These are phyloP conservation scores for Diloba caeruleocephala DNA, from an alignment of 2,888 invertebrate genomes.

Conservation along the genomic window DNA sequence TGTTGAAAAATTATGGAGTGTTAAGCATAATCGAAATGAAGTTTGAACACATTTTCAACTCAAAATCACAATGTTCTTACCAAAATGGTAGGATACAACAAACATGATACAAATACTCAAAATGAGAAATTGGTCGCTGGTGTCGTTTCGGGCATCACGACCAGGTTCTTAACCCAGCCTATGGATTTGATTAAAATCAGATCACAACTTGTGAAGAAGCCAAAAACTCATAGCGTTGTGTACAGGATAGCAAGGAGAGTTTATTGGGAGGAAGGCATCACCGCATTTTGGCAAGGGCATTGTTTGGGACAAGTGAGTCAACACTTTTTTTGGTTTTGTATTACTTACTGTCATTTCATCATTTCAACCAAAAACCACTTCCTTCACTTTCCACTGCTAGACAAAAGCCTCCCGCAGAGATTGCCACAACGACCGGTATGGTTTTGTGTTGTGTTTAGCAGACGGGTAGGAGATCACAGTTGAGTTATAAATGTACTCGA, in stretches of 20 bases:
- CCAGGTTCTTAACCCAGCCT: constrained; percentile 90
- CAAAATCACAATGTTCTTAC: constrained; percentile 17
- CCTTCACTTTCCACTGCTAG: too few relatives aligned
- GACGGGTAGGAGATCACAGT: too few relatives aligned
- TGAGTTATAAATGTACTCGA: too few relatives aligned
- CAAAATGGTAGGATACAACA: constrained; percentile 77
- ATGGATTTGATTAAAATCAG: constrained; percentile 98
- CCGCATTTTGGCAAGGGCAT: constrained; percentile 98
- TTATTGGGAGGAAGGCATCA: constrained; percentile 93
- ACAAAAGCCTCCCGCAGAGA: too few relatives aligned
- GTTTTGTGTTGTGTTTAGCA: too few relatives aligned
- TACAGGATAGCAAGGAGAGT: constrained; percentile 93
- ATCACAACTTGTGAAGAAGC: constrained; percentile 94
- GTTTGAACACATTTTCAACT: background rate
- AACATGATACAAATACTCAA: constrained; percentile 67
- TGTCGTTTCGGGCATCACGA: constrained; percentile 68
- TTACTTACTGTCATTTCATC: too few relatives aligned
- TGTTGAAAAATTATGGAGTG: too few relatives aligned
- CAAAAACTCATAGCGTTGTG: constrained; percentile 12
- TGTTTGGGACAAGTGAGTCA: constrained; percentile 93
- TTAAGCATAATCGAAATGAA: too few relatives aligned
- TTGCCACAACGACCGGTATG: too few relatives aligned
- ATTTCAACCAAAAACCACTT: too few relatives aligned
- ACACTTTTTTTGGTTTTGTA: too few relatives aligned
- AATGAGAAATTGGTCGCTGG: constrained; percentile 76